Evolutionary conservation across 30 jellyfish, hydroid and myxozoan species (phyloP), one percentile per base, ranked within the genome.

Genomic region (Hydractinia echinata): DNA sequence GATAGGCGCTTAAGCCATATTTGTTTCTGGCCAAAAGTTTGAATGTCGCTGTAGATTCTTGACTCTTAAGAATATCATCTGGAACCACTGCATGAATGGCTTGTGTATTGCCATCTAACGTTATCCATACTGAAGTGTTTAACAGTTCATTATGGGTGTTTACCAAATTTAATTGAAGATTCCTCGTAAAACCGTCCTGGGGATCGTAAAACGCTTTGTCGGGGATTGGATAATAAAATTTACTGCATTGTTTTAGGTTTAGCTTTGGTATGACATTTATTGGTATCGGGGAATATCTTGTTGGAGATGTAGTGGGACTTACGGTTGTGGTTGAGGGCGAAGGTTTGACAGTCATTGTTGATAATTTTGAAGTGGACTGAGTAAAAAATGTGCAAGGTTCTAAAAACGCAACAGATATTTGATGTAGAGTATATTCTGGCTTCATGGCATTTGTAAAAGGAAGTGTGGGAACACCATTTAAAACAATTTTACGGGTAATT

Each of bases 161-260:
- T 0, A 10, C 44, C 44, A 80, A 14, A 10, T 50, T 80, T 64
- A 80, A 49, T 60, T 15, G 21, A 14, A 80, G 54, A 66, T 80
- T 80, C 19, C 73, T 39, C 11, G 87, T 80, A 61, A 52, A 61
- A 10, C 87, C 87, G 66, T 80, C 87, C 16, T 80, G 66, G 6
- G n/a, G 16, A 53, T 80, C 87, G 6, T 61, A 80, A 53, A 80
- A 80, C 9, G 84, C 66, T 15, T 21, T 58, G 7, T 16, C 58
- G 51, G 86, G 81, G 44, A 78, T 49, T 6, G 4, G 44, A 50
- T 55, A 54, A 5, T 55, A 39, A 21, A 78, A 60, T 61, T 54
- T n/a, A 20, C 83, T 50, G 58, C 61, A 11, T 14, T 18, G 15
- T 15, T 4, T 58, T 6, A 62, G 51, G 16, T 9, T 19, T 30